Base-by-base conservation (phyloP, 2,113 vertebrate species). In the Marmota monax region DNA sequence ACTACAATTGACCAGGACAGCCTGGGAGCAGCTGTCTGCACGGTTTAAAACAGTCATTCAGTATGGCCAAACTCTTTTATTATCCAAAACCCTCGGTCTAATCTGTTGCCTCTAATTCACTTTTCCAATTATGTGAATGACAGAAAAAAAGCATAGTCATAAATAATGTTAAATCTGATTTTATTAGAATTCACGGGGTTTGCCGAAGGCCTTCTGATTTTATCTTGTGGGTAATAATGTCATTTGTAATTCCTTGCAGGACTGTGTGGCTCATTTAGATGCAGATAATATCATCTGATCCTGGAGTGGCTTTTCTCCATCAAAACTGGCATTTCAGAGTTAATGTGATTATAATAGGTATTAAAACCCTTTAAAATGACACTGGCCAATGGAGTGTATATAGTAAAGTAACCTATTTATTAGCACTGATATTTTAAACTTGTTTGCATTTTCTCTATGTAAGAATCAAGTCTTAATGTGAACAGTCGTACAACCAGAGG, bases 81-180 rank as follows among this genome's bases (percentile, higher is more conserved):
- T 87, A 83, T 83, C 80, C 78, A 65, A 94, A 90, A 92, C 27
- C 48, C 48, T 42, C 53, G 42, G 56, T 84, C 90, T 63, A 76
- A 82, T 88, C 39, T 4, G 6, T 63, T 67, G n/a, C n/a, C 87
- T 93, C 84, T 84, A 32, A 74, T 97, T 93, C 89, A 85, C 72
- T 90, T 95, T 96, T 94, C 93, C 84, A 97, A 90, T 96, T 93
- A 97, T 29, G 45, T 65, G 95, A 96, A 92, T 87, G 90, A 79
- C 96, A 96, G 94, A 95, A 97, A 95, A 97, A 97, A 96, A 96
- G 92, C 73, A 72, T 25, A 78, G 70, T 83, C 73, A 92, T 97
- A 97, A 92, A 95, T 95, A 95, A 97, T 61, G 87, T n/a, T 96
- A 95, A 90, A 85, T 96, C 78, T 96, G 70, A 90, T 92, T 96